A percentile compares a stretch with the other conserved stretches of the same genome.
Evolutionary conservation across 1,140 invertebrate genomes (phyloP).

Genomic region (Neodiprion pinetum): DNA sequence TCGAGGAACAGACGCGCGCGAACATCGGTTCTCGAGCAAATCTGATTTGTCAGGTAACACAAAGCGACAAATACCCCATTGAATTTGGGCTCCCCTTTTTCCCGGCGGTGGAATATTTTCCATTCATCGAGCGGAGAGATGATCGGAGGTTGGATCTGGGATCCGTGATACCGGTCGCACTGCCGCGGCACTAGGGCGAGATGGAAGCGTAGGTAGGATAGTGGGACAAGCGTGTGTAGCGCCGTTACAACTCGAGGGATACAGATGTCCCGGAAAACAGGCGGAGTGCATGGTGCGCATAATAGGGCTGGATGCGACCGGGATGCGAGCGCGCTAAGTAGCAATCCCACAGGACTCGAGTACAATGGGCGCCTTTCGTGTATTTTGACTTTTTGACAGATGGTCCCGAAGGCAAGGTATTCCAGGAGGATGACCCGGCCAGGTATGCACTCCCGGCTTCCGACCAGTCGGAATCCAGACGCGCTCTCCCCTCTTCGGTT

Average conservation of each 20-base stretch:
- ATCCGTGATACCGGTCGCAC: too few species aligned
- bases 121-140: too few species aligned
- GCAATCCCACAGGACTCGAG: slow-evolving; percentile 51
- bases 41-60: not conserved
- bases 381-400: slow-evolving; percentile 61
- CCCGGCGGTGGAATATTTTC: too few species aligned
- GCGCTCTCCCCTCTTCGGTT: not conserved
- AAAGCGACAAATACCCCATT: too few species aligned
- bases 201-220: not conserved
- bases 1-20: not conserved
- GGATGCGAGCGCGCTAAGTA: slow-evolving; percentile 50
- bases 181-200: not conserved
- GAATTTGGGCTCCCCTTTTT: too few species aligned
- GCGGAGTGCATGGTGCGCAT: slow-evolving; percentile 30
- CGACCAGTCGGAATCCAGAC: not conserved
- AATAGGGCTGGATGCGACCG: slow-evolving; percentile 29
- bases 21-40: slow-evolving; percentile 1
- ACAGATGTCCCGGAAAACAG: slow-evolving; percentile 56
- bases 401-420: slow-evolving; percentile 31
- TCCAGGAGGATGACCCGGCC: not conserved
- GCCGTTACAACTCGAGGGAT: slow-evolving; percentile 22
- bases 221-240: not conserved
- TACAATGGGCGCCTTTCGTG: slow-evolving; percentile 51
- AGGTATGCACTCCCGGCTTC: not conserved
- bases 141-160: too few species aligned